Evolutionary conservation across 2,888 invertebrate genomes (phyloP), one percentile per base, ranked within the genome.

Genomic region (Aelia acuminata): DNA sequence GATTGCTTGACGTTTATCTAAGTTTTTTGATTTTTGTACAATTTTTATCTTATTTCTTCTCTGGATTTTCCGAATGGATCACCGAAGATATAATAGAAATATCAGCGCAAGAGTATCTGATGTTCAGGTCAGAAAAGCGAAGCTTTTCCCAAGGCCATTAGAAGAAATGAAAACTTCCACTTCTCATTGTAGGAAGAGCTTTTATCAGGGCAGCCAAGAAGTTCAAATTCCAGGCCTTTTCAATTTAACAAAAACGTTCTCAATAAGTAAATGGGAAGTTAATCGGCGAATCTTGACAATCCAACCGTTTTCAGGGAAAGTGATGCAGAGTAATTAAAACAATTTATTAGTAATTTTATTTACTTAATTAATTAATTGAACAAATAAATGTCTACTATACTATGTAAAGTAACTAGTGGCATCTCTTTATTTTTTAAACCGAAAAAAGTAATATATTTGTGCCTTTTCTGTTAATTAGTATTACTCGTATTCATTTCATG

Each of bases 81-180:
- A n/a, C 53, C 11, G n/a, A 57, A 57, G n/a, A 57, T 57, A 57
- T 57, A 43, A 39, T 3, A 39, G 75, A 75, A 75, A 75, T 75
- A 75, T 75, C 75, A 75, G 39, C 3, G 39, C 35, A 20, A 22
- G 39, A 8, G 43, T 75, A 39, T 75, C 75, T 22, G 75, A 39
- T 75, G 75, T n/a, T 75, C 20, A 39, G 39, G 43, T 43, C 22
- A 75, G 75, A 13, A 15, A 10, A 22, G 22, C n/a, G n/a, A n/a
- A 15, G 22, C 22, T 35, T 10, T 43, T 15, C 18, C 70, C 35
- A 31, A 18, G 1, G 20, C 75, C 75, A 75, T 75, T 75, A 75
- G 22, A 3, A 39, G 75, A 75, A 75, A 75, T 75, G 75, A 75
- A 75, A 75, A 75, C 75, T 75, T 11, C 75, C 39, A 75, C 75